Conservation (phyloP, 2,113 vertebrate genomes). For the Halichoeres trimaculatus region DNA sequence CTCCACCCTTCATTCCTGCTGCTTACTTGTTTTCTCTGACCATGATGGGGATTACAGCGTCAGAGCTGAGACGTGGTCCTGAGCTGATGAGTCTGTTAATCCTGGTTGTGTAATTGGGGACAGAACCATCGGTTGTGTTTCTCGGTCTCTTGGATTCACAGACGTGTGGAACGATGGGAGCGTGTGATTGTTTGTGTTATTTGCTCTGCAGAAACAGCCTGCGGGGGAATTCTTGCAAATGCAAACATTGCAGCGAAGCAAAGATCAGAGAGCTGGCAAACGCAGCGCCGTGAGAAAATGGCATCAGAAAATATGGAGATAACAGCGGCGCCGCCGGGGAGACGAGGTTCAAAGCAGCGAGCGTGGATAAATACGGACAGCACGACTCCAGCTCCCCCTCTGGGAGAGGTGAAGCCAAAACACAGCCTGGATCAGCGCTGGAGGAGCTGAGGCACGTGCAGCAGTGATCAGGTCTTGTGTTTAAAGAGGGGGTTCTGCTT, state of each 20-base stretch:
- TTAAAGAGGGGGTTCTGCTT: too few species aligned
- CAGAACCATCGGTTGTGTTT: too few species aligned
- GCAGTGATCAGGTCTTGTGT: too few species aligned
- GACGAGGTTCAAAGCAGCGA: too few species aligned
- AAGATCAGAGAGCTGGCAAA: background rate
- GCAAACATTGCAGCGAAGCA: slow-evolving; percentile 2
- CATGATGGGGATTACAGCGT: slow-evolving; percentile 1
- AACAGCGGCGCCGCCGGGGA: background rate
- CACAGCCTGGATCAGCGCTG: too few species aligned
- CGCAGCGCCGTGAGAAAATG: background rate
- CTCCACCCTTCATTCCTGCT: background rate
- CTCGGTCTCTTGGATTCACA: background rate
- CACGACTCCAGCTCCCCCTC: too few species aligned
- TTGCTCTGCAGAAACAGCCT: slow-evolving; percentile 9
- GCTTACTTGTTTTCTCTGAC: background rate
- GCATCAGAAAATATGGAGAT: background rate
- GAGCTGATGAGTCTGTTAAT: slow-evolving; percentile 16
- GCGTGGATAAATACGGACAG: too few species aligned
- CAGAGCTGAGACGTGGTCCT: background rate
- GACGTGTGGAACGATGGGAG: background rate
- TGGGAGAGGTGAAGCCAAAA: too few species aligned
- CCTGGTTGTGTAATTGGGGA: background rate
- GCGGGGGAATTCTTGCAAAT: slow-evolving; percentile 2
- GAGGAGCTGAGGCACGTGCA: too few species aligned
- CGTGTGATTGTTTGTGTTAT: background rate